phyloP scores from a whole-genome alignment of 2,888 invertebrate species.

The Atrina japonica region DNA sequence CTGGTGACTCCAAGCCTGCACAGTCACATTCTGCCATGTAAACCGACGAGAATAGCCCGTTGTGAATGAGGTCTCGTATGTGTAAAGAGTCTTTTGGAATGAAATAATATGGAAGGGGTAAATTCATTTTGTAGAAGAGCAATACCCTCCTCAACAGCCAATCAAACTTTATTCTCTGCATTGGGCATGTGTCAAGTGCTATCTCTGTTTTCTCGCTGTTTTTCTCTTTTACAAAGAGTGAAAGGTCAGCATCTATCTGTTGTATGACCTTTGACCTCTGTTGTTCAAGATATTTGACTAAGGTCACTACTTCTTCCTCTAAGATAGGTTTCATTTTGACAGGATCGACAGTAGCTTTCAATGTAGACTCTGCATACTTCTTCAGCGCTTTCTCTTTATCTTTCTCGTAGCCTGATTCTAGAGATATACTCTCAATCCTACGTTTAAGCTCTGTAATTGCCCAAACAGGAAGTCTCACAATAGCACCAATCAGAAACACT shows the following conservation, averaged over 20 bases:
- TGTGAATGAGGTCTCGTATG: no score
- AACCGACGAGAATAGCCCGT: no score
- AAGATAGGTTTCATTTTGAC: conserved; percentile 48
- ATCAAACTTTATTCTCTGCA: conserved; percentile 9
- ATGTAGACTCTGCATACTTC: conserved; percentile 52
- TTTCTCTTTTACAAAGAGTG: conserved; percentile 45
- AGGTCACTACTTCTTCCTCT: conserved; percentile 47
- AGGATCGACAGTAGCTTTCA: conserved; percentile 48
- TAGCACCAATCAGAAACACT: conserved; percentile 57
- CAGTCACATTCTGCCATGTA: no score
- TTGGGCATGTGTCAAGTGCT: background rate
- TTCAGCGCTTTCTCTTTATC: conserved; percentile 43
- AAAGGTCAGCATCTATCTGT: conserved; percentile 48
- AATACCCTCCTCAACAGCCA: background rate
- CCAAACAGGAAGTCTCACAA: conserved; percentile 59
- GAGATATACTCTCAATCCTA: conserved; percentile 43
- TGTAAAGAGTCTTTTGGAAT: background rate
- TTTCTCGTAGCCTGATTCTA: conserved; percentile 49
- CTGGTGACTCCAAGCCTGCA: no score
- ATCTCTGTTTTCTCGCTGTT: background rate
- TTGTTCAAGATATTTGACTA: conserved; percentile 46
- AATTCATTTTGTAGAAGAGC: conserved; percentile 20
- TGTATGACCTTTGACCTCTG: conserved; percentile 48
- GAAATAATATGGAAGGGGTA: background rate
- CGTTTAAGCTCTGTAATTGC: conserved; percentile 55